Evolutionary conservation across 2,797 vertebrate species (phyloP), one percentile per base, ranked within the genome.

Genomic region (Tragelaphus oryx): DNA sequence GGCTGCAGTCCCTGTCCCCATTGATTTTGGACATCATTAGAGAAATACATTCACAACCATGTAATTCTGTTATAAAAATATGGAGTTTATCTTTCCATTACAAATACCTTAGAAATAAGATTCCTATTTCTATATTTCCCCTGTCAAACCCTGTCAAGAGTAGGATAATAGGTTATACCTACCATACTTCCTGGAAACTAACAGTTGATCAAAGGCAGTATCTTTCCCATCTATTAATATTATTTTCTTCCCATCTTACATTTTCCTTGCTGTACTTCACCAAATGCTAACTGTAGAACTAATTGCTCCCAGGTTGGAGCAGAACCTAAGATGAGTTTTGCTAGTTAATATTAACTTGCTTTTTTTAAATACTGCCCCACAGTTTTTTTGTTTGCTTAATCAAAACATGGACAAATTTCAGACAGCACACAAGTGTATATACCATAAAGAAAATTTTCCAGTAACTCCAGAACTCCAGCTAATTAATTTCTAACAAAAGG

Each of bases 401-500:
- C 82, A 5, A 93, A 91, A 80, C 44, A 30, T n/a, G 41, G 37
- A 37, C 75, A 88, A 84, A 84, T 24, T 92, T 86, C 89, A 87
- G 87, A 90, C 14, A 89, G 14, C 22, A 87, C 28, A 65, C 59
- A 90, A 89, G 8, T 62, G 6, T 30, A 82, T 33, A 71, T 22
- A 41, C 11, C 5, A 5, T 74, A 75, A 81, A 62, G 48, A 37
- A 83, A 91, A 90, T 71, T 89, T 79, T 57, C 75, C 82, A 89
- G 9, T 68, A 79, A 93, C 8, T 74, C 55, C 44, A 91, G 37
- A 83, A 11, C 33, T 87, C 48, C 55, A 91, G 57, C 75, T 50
- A 89, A 95, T 71, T 87, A 84, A 68, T 74, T 78, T 91, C 13
- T 74, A 93, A 86, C 52, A n/a, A 71, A 93, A 89, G 16, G 2